Percentiles rank a stretch among this genome's conserved stretches.
These are phyloP conservation scores for Cosmorhoe ocellata DNA, from an alignment of 2,888 invertebrate genomes.

Conservation along the genomic window DNA sequence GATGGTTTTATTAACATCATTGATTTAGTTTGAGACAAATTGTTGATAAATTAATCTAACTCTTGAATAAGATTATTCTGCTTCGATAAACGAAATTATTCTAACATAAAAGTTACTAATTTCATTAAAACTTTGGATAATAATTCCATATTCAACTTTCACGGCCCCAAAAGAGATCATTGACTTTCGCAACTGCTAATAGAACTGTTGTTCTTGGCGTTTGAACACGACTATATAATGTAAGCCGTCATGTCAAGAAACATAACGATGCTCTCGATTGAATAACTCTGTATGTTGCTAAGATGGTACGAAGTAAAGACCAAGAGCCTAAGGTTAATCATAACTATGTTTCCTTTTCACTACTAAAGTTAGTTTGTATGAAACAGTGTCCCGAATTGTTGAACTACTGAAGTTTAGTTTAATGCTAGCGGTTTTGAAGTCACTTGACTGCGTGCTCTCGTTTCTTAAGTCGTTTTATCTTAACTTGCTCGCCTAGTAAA, in stretches of 20 bases:
- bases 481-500: too few species aligned
- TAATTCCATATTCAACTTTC: conserved; percentile 21
- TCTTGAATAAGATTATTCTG: too few species aligned
- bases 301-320: background rate
- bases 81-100: too few species aligned
- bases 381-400: too few species aligned
- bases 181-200: conserved; percentile 43
- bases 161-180: conserved; percentile 40
- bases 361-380: too few species aligned
- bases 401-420: too few species aligned
- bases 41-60: too few species aligned
- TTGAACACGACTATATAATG: conserved; percentile 33
- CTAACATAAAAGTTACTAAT: background rate
- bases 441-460: too few species aligned
- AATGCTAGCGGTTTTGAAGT: too few species aligned
- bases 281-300: conserved; percentile 37
- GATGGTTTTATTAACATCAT: background rate
- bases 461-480: too few species aligned
- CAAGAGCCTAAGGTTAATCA: background rate
- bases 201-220: conserved; percentile 36
- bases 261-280: conserved; percentile 44
- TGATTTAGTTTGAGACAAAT: too few species aligned
- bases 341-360: too few species aligned
- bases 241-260: conserved; percentile 40
- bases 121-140: conserved; percentile 15